phyloP scores from a whole-genome alignment of 2,113 vertebrate species.

The Dromas ardeola region DNA sequence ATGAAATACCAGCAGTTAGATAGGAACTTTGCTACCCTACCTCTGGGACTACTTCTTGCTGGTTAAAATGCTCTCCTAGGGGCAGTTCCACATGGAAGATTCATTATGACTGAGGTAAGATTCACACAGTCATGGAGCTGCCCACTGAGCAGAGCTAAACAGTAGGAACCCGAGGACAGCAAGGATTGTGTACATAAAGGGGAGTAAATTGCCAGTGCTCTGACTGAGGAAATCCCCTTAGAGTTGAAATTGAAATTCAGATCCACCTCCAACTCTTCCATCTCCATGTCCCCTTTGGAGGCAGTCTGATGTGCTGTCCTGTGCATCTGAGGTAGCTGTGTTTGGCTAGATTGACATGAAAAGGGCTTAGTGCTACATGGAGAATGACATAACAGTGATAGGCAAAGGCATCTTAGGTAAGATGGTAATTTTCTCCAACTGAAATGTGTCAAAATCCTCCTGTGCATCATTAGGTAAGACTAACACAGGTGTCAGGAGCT shows the following conservation, averaged over 20 bases:
- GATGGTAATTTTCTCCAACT: neutral
- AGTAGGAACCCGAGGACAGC: neutral
- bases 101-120: neutral
- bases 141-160: neutral
- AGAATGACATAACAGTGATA: neutral
- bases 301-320: neutral
- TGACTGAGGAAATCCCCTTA: neutral
- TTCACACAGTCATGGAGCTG: neutral
- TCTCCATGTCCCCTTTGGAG: neutral
- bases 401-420: neutral
- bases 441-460: neutral
- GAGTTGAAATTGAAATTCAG: neutral
- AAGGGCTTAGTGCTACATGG: neutral
- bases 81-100: neutral
- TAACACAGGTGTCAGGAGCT: neutral
- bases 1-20: neutral
- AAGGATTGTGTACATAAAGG: neutral
- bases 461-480: neutral
- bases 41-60: neutral
- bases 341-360: neutral
- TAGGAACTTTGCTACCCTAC: neutral
- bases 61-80: neutral
- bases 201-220: neutral
- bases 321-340: neutral
- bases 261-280: neutral